Conservation (phyloP, 37 sponge, comb jelly and placozoan genomes). For the Hexactinellida sp. region DNA sequence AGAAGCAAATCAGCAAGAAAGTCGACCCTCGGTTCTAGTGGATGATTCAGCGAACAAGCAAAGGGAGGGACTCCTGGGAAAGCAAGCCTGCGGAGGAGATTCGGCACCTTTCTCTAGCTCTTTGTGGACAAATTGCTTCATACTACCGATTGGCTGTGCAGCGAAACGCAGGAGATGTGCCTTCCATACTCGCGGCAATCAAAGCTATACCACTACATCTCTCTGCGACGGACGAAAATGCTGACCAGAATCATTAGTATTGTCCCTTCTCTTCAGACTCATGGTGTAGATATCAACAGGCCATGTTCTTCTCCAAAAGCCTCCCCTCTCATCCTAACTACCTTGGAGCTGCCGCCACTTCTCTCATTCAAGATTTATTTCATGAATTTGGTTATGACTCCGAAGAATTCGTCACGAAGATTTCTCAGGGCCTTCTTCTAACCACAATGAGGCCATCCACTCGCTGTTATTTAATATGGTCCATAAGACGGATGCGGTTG, state of each 20-base stretch:
- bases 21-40: no score
- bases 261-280: not conserved
- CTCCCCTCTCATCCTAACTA: not conserved
- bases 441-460: not conserved
- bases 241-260: not conserved
- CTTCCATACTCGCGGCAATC: not conserved
- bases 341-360: not conserved
- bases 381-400: no score
- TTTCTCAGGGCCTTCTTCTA: not conserved
- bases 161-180: not conserved
- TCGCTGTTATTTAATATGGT: no score
- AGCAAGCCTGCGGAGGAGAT: no score
- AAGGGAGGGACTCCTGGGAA: no score
- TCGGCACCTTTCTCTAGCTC: not conserved
- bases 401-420: not conserved
- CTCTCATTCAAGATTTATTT: not conserved
- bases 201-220: not conserved
- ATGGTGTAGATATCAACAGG: not conserved
- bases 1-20: no score
- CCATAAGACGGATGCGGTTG: no score
- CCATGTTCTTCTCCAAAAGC: not conserved
- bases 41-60: no score
- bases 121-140: not conserved
- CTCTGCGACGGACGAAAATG: not conserved
- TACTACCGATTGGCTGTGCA: not conserved